phyloP scores from a whole-genome alignment of 2,888 invertebrate genomes.

The Carpatolechia fugitivella region DNA sequence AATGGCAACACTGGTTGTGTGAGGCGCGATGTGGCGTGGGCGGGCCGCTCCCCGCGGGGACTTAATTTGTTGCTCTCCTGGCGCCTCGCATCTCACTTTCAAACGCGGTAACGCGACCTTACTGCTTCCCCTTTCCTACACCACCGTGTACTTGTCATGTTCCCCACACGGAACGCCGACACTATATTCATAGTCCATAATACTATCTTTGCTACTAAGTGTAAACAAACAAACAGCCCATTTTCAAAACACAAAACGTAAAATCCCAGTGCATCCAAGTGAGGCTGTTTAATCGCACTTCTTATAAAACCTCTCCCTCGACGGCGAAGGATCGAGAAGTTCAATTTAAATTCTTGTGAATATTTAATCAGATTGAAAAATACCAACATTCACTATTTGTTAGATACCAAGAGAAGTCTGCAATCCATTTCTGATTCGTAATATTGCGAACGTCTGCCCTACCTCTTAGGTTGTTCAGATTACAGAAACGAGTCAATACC shows the following conservation, averaged over 20 bases:
- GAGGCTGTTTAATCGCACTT: not conserved
- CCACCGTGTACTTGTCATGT: constrained; percentile 55
- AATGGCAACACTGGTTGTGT: not conserved
- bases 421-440: not conserved
- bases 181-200: constrained; percentile 18
- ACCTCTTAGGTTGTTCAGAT: not conserved
- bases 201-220: not conserved
- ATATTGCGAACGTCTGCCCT: not conserved
- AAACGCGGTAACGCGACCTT: constrained; percentile 75
- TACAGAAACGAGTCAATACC: no score
- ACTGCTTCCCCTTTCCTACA: constrained; percentile 61
- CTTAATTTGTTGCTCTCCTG: constrained; percentile 80
- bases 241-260: not conserved
- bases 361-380: constrained; percentile 5
- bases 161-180: constrained; percentile 25
- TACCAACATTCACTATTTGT: not conserved
- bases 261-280: not conserved
- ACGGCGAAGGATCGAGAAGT: not conserved
- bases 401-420: not conserved
- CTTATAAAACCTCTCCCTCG: constrained; percentile 9
- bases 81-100: constrained; percentile 78
- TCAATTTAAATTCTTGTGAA: constrained; percentile 2
- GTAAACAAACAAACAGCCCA: not conserved
- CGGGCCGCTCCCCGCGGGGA: constrained; percentile 65
- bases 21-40: constrained; percentile 38